Conservation (phyloP, 2,888 invertebrate genomes). For the Eutolmus rufibarbis region DNA sequence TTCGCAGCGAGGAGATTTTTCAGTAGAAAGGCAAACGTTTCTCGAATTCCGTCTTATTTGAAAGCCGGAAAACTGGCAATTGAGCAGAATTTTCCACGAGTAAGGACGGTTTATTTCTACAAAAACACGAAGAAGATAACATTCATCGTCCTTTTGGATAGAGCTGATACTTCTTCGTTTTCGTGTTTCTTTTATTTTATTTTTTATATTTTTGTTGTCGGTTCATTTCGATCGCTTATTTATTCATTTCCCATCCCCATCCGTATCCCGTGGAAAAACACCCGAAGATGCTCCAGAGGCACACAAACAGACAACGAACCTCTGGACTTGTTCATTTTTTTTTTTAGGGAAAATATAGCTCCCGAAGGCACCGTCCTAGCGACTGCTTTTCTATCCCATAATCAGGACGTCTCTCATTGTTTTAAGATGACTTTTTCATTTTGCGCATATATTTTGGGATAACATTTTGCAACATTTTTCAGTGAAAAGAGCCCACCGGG, state of each 20-base stretch:
- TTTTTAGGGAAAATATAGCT: neutral
- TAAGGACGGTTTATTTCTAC: neutral
- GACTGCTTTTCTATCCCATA: neutral
- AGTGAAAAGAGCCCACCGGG: neutral
- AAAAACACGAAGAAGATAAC: neutral
- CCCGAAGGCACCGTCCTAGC: neutral
- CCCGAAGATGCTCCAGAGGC: neutral
- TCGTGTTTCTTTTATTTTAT: neutral
- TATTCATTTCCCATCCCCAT: neutral
- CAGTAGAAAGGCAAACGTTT: neutral
- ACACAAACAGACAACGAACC: neutral
- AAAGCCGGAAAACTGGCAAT: neutral
- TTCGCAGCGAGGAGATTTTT: neutral
- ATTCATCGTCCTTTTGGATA: neutral
- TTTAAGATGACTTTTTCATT: neutral
- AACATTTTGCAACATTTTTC: neutral
- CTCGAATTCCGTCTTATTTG: neutral
- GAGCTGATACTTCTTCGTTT: neutral
- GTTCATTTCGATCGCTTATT: neutral
- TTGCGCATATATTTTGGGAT: neutral
- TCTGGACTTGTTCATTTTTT: neutral
- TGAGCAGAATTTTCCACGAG: neutral
- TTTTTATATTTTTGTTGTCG: neutral
- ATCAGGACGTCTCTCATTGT: conserved; percentile 3
- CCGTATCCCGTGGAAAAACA: neutral